Evolutionary conservation across 2,797 vertebrate genomes (phyloP).

Genomic region (Kryptopterus vitreolus): DNA sequence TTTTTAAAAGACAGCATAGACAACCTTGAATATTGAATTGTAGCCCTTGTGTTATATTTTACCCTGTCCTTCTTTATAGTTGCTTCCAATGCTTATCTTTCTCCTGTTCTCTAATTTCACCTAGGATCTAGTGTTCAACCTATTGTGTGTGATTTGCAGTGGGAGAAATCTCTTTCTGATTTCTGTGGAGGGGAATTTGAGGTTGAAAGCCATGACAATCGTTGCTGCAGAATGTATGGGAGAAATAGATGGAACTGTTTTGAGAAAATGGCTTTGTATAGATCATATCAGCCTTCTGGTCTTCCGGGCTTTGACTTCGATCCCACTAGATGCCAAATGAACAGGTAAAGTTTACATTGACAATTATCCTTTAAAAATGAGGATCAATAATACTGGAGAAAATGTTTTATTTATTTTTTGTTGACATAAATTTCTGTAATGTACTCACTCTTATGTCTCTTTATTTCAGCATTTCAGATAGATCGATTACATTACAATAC

Average conservation of each 20-base stretch:
- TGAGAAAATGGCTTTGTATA: constrained; percentile 54
- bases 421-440: neutral
- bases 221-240: constrained; percentile 62
- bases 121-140: neutral
- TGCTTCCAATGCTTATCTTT: neutral
- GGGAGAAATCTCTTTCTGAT: constrained; percentile 61
- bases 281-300: constrained; percentile 60
- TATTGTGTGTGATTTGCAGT: constrained; percentile 61
- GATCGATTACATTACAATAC: constrained; percentile 1
- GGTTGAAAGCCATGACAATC: constrained; percentile 52
- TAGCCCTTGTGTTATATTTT: neutral
- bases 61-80: neutral
- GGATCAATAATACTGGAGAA: neutral
- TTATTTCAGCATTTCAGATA: neutral
- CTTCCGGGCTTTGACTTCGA: constrained; percentile 63
- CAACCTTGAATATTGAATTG: neutral
- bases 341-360: constrained; percentile 21
- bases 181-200: constrained; percentile 66
- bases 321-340: constrained; percentile 24
- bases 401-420: neutral
- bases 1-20: neutral
- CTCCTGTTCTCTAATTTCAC: neutral
- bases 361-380: neutral
- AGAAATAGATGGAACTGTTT: constrained; percentile 64
- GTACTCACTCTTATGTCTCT: neutral